Percentiles rank a stretch among this genome's conserved stretches.
Conservation (phyloP, 2,113 vertebrate species). For the Prunella himalayana region DNA sequence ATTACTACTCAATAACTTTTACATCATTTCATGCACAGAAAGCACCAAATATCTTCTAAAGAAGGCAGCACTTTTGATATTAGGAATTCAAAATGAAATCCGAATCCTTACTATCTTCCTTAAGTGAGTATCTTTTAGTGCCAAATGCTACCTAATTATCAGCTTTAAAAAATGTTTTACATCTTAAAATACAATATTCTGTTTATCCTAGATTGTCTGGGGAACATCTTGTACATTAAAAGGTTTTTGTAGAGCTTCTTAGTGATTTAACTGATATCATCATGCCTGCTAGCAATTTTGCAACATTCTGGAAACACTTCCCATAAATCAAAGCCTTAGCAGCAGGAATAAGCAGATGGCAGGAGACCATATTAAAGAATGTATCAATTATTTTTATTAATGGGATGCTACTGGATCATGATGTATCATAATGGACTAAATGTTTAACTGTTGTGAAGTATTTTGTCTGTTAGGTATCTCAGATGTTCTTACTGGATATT, state of each 20-base stretch:
- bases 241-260: constrained; percentile 63
- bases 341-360: constrained; percentile 70
- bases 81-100: constrained; percentile 14
- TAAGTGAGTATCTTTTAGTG: constrained; percentile 46
- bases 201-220: constrained; percentile 70
- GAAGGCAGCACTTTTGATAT: neutral
- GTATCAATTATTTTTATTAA: constrained; percentile 73
- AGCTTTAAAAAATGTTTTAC: constrained; percentile 64
- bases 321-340: constrained; percentile 72
- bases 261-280: constrained; percentile 64
- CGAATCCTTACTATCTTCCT: constrained; percentile 65
- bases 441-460: constrained; percentile 53
- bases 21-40: neutral
- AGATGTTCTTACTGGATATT: constrained; percentile 3
- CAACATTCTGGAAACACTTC: constrained; percentile 74
- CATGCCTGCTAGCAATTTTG: constrained; percentile 73
- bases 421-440: constrained; percentile 51
- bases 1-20: neutral
- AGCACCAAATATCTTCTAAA: neutral
- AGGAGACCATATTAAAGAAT: constrained; percentile 64
- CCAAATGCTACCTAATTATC: constrained; percentile 46
- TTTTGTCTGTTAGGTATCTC: constrained; percentile 23
- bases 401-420: constrained; percentile 45
- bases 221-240: constrained; percentile 69
- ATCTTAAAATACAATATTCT: constrained; percentile 70